phyloP scores from a whole-genome alignment of 92 coral and sea anemone species.

The Umimayanthus chanpuru region DNA sequence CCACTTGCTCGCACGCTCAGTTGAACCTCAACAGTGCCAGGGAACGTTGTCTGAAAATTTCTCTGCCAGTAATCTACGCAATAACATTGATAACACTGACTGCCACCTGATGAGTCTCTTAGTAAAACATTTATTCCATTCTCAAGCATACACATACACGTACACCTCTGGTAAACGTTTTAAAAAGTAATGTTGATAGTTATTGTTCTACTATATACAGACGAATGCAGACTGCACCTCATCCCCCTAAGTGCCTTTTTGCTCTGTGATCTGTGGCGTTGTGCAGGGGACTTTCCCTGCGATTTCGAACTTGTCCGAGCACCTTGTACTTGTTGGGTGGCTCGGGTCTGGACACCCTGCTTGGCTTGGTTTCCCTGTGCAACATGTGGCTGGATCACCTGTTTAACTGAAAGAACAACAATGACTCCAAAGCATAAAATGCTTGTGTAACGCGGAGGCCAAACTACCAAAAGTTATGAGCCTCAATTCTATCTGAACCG shows the following conservation, averaged over 20 bases:
- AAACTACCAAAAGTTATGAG: background rate
- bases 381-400: slow-evolving; percentile 43
- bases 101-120: no score
- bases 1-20: no score
- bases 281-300: slow-evolving; percentile 70
- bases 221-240: background rate
- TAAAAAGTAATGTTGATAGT: background rate
- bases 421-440: background rate
- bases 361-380: slow-evolving; percentile 55
- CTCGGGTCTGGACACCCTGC: slow-evolving; percentile 54
- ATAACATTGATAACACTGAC: no score
- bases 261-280: slow-evolving; percentile 55
- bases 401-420: background rate
- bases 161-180: background rate
- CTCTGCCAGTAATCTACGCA: no score
- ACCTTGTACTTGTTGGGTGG: slow-evolving; percentile 60
- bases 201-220: background rate
- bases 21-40: no score
- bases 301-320: slow-evolving; percentile 65
- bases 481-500: no score
- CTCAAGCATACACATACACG: no score
- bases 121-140: no score
- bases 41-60: no score
- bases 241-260: slow-evolving; percentile 24
- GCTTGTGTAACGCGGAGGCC: background rate